Base-by-base conservation (phyloP, 30 jellyfish, hydroid and myxozoan species). In the Mastigias papua region DNA sequence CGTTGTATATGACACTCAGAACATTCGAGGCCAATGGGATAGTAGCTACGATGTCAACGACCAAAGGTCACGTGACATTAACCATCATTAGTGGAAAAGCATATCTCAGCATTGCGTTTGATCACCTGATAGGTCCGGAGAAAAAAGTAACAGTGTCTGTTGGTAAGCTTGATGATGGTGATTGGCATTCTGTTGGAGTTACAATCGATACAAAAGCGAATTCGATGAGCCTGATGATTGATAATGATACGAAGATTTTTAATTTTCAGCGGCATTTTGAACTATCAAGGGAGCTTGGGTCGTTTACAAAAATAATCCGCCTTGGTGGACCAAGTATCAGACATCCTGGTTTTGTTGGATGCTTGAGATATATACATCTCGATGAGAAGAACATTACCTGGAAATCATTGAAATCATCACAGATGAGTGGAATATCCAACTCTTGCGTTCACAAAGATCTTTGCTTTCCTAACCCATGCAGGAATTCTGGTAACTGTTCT, bases 391-490 rank as follows among this genome's bases (percentile, higher is more conserved):
- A 49, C 11, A 72, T 95, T 20, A 54, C 93, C 15, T 77, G 87
- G 81, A 74, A 73, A 13, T 17, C 85, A 8, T 65, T 69, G 20
- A 49, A 84, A 21, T 61, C 89, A n/a, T 51, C 72, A 15, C 82
- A 73, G 69, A 25, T 66, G 75, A 81, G n/a, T 11, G 95, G 81
- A 25, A 87, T 94, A 60, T 35, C 91, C 1, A 82, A 72, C 11
- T 42, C 76, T 26, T 95, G 99, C 89, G 49, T 23, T 58, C 96
- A 86, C 8, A 80, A 66, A 21, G 99, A 95, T 70, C 76, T 76
- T 15, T 95, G 99, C 50, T 90, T 82, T 72, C 99, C 99, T 35
- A 90, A 81, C 46, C 99, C 98, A 0, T 95, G 99, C 78, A 73
- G 61, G 34, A 86, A 95, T 51, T 68, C 90, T 1, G 96, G 97